Evolutionary conservation across 2,888 invertebrate genomes (phyloP).

Genomic region (Perdita meconis): DNA sequence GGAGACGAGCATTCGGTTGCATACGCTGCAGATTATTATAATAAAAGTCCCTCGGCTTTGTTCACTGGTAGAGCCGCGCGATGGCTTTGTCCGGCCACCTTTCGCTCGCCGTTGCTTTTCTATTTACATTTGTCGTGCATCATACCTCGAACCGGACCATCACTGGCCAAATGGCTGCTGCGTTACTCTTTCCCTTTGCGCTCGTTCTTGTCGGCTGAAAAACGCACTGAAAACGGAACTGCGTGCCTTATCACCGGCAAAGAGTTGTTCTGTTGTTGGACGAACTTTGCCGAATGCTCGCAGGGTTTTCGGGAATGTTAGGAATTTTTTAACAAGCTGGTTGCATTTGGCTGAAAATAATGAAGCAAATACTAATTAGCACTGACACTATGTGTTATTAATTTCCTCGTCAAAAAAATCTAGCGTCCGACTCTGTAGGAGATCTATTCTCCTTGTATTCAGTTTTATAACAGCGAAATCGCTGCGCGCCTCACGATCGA

Average conservation of each 20-base stretch:
- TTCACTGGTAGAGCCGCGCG: conserved; percentile 61
- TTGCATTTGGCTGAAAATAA: background rate
- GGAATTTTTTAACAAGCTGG: background rate
- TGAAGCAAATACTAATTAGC: no score
- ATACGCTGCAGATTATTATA: conserved; percentile 75
- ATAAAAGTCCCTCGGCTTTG: conserved; percentile 75
- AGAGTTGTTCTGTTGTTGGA: background rate
- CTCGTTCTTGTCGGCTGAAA: conserved; percentile 10
- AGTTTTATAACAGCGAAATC: background rate
- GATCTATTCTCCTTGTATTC: no score
- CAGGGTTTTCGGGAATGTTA: background rate
- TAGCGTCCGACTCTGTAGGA: no score
- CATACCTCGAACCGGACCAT: conserved; percentile 54
- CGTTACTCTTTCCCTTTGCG: conserved; percentile 30
- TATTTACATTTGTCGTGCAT: conserved; percentile 72
- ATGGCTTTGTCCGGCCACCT: conserved; percentile 67
- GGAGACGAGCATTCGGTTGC: conserved; percentile 60
- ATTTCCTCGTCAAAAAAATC: no score
- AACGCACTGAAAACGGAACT: conserved; percentile 9
- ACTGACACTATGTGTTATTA: no score
- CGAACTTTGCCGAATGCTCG: no score
- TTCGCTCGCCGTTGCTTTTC: conserved; percentile 64
- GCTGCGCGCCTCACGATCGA: conserved; percentile 8
- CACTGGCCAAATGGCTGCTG: conserved; percentile 66
- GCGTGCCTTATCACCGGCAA: background rate